Percentiles rank a stretch among this genome's conserved stretches.
These are phyloP conservation scores for Nomada lathburiana DNA, from an alignment of 2,888 invertebrate genomes.

Conservation along the genomic window DNA sequence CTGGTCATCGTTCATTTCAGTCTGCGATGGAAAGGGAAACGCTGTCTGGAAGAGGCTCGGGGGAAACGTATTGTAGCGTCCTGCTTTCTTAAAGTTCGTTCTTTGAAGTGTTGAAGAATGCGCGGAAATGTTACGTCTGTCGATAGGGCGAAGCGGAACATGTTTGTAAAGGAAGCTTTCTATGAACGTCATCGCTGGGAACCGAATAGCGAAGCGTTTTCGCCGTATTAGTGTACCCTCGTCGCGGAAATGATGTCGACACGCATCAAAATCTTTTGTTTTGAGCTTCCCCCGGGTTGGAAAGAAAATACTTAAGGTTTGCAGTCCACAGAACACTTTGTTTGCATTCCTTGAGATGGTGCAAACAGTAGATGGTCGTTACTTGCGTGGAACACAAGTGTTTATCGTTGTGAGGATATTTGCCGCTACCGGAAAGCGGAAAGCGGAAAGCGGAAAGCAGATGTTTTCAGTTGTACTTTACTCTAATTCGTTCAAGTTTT, in stretches of 20 bases:
- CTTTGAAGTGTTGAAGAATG: background rate
- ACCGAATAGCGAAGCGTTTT: background rate
- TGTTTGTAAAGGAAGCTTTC: background rate
- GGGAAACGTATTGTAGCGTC: background rate
- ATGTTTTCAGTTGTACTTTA: too few relatives aligned
- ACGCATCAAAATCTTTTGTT: too few relatives aligned
- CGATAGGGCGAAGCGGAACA: background rate
- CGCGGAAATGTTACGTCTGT: background rate
- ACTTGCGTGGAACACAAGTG: too few relatives aligned
- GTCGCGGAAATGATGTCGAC: too few relatives aligned
- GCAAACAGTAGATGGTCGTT: too few relatives aligned
- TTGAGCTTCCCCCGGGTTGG: too few relatives aligned
- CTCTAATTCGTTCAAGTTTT: too few relatives aligned
- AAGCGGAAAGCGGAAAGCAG: too few relatives aligned
- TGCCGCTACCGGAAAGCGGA: too few relatives aligned
- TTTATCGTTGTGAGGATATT: background rate
- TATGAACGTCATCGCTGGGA: background rate
- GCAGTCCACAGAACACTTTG: too few relatives aligned
- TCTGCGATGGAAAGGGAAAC: background rate
- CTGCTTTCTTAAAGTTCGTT: background rate
- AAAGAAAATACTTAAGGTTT: too few relatives aligned
- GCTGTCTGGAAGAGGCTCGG: background rate
- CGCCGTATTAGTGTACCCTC: background rate
- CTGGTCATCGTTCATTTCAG: constrained; percentile 2
- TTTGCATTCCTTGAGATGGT: too few relatives aligned